phyloP scores from a whole-genome alignment of 2,888 invertebrate species.

The Galeruca laticollis region DNA sequence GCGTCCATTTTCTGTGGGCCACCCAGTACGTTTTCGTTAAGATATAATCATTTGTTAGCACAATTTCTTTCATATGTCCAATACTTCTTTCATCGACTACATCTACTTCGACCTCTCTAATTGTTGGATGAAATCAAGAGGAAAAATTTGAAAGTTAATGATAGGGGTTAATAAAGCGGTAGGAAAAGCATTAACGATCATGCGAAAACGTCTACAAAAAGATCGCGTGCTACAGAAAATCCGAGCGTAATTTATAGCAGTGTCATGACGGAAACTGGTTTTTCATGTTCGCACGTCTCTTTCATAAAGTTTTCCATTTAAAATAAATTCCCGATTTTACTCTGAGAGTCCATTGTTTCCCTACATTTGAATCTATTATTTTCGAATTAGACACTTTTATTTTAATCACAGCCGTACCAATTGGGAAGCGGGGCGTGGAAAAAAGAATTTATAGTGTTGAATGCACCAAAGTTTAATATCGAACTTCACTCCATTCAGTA shows the following conservation, averaged over 20 bases:
- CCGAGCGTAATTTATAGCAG: conserved; percentile 24
- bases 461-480: no score
- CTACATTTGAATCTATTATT: conserved; percentile 4
- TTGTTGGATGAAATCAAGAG: no score
- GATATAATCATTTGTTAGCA: no score
- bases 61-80: no score
- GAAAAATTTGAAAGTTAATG: background rate
- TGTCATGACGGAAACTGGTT: conserved; percentile 51
- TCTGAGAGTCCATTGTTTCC: background rate
- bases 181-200: conserved; percentile 14
- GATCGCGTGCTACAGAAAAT: conserved; percentile 51
- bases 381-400: conserved; percentile 2
- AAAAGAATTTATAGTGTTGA: no score
- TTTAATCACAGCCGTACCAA: background rate
- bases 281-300: conserved; percentile 52
- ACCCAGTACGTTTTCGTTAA: no score
- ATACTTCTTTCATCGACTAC: no score
- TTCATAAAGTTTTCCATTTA: conserved; percentile 42
- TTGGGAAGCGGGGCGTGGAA: no score
- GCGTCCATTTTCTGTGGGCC: no score
- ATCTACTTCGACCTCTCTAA: no score
- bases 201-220: conserved; percentile 12
- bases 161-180: conserved; percentile 10
- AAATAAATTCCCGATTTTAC: conserved; percentile 33
- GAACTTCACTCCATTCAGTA: no score